A percentile compares a stretch with the other conserved stretches of the same genome.
These are phyloP conservation scores for Sminthurides bifidus DNA, from an alignment of 1,140 invertebrate genomes.

Conservation along the genomic window DNA sequence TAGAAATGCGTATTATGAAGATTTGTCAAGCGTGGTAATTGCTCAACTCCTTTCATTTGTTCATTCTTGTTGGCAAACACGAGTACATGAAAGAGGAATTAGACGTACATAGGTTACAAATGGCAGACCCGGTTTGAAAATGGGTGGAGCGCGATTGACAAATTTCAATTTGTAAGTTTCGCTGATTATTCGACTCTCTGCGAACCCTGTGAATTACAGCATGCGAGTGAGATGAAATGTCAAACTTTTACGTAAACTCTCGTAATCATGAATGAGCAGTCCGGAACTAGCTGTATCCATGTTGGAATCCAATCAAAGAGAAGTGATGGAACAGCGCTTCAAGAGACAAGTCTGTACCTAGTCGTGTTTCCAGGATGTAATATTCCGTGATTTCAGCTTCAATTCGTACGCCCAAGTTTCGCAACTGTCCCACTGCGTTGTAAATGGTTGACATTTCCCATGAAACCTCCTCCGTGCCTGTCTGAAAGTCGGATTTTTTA, in stretches of 20 bases:
- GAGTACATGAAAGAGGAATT: too few species aligned
- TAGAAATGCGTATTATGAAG: not conserved
- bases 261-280: not conserved
- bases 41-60: not conserved
- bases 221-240: not conserved
- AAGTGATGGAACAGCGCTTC: not conserved
- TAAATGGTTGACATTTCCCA: constrained; percentile 18
- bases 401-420: constrained; percentile 32
- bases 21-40: not conserved
- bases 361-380: constrained; percentile 34
- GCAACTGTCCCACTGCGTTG: constrained; percentile 14
- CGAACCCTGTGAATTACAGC: constrained; percentile 35
- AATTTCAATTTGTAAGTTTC: constrained; percentile 41
- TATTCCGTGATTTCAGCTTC: constrained; percentile 36
- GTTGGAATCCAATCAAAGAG: constrained; percentile 5
- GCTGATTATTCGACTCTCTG: constrained; percentile 42
- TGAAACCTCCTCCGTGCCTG: constrained; percentile 15
- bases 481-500: too few species aligned
- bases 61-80: not conserved
- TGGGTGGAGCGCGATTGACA: constrained; percentile 41
- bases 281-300: not conserved
- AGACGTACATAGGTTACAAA: constrained; percentile 42
- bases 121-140: constrained; percentile 47
- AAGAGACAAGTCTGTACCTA: constrained; percentile 18
- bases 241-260: too few species aligned